Evolutionary conservation across 2,113 vertebrate species (phyloP).

Genomic region (Neofelis nebulosa): DNA sequence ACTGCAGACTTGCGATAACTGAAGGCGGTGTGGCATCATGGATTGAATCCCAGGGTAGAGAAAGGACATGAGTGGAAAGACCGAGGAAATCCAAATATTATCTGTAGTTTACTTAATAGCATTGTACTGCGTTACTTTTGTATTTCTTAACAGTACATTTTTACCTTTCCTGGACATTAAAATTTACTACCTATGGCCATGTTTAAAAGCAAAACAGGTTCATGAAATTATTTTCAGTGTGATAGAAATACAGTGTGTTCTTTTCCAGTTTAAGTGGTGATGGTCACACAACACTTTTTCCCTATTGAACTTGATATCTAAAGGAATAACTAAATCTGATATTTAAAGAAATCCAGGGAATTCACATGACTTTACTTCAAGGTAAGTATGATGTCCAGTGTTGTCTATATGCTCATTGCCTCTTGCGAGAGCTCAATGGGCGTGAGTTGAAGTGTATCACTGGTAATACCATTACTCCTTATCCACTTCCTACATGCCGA

Average conservation of each 20-base stretch:
- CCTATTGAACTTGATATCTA: not conserved
- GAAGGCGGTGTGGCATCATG: not conserved
- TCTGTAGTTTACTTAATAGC: not conserved
- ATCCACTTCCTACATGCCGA: not conserved
- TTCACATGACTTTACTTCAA: not conserved
- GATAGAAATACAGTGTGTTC: not conserved
- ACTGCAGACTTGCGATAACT: not conserved
- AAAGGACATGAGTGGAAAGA: not conserved
- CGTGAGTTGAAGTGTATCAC: accelerated
- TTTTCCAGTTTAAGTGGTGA: not conserved
- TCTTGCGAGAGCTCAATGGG: not conserved
- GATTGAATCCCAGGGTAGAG: not conserved
- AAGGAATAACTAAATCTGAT: not conserved
- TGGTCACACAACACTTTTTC: not conserved
- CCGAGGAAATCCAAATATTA: not conserved
- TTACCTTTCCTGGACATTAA: not conserved
- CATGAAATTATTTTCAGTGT: not conserved
- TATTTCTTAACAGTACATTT: not conserved
- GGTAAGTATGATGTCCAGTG: not conserved
- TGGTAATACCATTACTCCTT: not conserved
- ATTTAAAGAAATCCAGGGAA: not conserved
- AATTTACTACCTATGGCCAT: not conserved
- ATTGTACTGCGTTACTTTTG: not conserved
- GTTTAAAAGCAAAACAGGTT: not conserved
- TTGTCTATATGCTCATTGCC: not conserved